Evolutionary conservation across 2,113 vertebrate species (phyloP).

Genomic region (Pteronura brasiliensis): DNA sequence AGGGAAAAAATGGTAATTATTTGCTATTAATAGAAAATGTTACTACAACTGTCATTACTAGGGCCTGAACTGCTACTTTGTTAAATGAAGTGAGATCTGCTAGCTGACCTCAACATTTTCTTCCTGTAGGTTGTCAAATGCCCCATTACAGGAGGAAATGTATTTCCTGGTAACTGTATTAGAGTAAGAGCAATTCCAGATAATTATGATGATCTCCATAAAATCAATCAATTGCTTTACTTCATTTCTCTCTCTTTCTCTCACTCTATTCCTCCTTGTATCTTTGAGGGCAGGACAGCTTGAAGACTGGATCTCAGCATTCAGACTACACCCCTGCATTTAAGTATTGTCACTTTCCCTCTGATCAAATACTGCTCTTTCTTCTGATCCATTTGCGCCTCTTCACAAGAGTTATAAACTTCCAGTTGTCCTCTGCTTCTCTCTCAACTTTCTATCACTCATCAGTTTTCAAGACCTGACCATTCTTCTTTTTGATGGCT

Average conservation of each 20-base stretch:
- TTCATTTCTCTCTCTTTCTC: neutral
- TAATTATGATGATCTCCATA: neutral
- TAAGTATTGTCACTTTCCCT: neutral
- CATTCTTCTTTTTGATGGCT: neutral
- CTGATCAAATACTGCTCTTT: neutral
- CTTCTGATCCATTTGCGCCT: neutral
- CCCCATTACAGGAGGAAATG: neutral
- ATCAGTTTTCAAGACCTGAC: neutral
- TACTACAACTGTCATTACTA: neutral
- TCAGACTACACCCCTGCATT: neutral
- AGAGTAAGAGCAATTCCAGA: neutral
- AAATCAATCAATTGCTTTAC: neutral
- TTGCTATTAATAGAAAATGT: neutral
- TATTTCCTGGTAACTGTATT: neutral
- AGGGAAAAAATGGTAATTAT: neutral
- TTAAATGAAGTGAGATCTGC: neutral
- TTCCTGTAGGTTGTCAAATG: neutral
- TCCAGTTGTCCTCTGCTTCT: neutral
- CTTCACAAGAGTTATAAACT: neutral
- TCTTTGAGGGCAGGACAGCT: neutral
- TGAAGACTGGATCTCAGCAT: neutral
- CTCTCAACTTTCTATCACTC: neutral
- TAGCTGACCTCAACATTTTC: conserved; percentile 11
- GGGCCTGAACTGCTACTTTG: neutral
- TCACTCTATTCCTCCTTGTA: neutral